Conservation (phyloP, 2,113 vertebrate species). For the Abramis brama region DNA sequence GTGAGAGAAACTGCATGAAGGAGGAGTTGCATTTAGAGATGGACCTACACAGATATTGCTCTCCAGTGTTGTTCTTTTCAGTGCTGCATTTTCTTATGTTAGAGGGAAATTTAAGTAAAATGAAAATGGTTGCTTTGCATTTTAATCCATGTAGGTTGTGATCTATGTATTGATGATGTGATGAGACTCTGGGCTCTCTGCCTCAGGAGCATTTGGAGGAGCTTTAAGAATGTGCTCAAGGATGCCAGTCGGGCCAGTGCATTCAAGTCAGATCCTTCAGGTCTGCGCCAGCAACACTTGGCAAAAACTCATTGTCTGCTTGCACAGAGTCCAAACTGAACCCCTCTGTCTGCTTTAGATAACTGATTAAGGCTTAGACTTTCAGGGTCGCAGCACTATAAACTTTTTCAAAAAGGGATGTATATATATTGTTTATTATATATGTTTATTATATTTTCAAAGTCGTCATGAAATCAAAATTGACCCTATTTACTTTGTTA, state of each 20-base stretch:
- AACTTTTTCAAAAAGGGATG: neutral
- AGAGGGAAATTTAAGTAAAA: neutral
- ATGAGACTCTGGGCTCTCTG: constrained; percentile 9
- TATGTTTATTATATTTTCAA: neutral
- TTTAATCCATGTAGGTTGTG: neutral
- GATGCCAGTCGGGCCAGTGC: constrained; percentile 35
- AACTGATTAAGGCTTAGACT: constrained; percentile 12
- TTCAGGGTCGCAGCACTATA: neutral
- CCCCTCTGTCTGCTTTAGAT: constrained; percentile 13
- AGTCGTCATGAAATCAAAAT: no score
- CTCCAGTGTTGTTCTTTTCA: constrained; percentile 7
- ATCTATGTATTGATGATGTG: neutral
- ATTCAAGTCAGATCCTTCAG: constrained; percentile 45
- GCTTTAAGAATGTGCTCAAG: constrained; percentile 44
- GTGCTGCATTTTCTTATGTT: neutral
- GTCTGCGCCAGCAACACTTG: constrained; percentile 42
- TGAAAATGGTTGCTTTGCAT: neutral
- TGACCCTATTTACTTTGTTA: no score
- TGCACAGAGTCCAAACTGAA: constrained; percentile 3
- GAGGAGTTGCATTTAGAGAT: constrained; percentile 1
- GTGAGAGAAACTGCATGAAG: constrained; percentile 5
- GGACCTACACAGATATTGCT: neutral
- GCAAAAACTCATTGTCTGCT: constrained; percentile 36
- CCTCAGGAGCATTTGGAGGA: constrained; percentile 41
- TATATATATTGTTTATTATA: no score